Conservation (phyloP, 2,113 vertebrate genomes). For the Melanostigma gelatinosum region DNA sequence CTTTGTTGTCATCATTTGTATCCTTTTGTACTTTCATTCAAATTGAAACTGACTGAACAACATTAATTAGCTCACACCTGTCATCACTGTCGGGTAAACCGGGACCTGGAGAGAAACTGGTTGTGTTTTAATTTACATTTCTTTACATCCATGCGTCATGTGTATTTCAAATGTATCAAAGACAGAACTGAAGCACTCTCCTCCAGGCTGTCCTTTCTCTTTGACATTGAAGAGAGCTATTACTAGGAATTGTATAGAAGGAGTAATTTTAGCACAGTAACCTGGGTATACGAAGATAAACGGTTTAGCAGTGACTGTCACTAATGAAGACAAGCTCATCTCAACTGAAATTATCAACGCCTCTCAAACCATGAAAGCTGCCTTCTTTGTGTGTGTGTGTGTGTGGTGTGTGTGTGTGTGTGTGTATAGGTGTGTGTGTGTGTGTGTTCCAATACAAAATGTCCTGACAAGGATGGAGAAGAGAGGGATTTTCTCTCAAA, state of each 20-base stretch:
- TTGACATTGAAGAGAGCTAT: constrained; percentile 72
- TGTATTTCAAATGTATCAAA: constrained; percentile 54
- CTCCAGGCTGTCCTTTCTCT: constrained; percentile 43
- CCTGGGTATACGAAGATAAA: constrained; percentile 73
- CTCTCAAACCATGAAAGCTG: constrained; percentile 63
- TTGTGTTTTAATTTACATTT: constrained; percentile 32
- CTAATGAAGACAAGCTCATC: constrained; percentile 75
- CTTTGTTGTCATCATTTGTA: constrained; percentile 20
- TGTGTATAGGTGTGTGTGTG: constrained; percentile 12
- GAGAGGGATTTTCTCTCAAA: constrained; percentile 9
- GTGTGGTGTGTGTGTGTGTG: constrained; percentile 4
- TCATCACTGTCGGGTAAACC: constrained; percentile 26
- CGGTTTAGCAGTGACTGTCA: constrained; percentile 65
- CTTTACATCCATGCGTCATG: constrained; percentile 36
- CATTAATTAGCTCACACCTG: constrained; percentile 42
- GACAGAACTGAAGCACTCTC: constrained; percentile 29
- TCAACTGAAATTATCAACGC: constrained; percentile 71
- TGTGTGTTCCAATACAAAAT: constrained; percentile 24
- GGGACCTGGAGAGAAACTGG: constrained; percentile 8
- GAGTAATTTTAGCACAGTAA: constrained; percentile 64
- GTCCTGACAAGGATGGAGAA: constrained; percentile 37
- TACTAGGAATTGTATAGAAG: constrained; percentile 58
- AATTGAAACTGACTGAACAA: constrained; percentile 28
- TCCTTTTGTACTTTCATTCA: constrained; percentile 19
- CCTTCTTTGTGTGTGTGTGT: constrained; percentile 17